Evolutionary conservation across 2,888 invertebrate genomes (phyloP), one percentile per base, ranked within the genome.

Genomic region (Cyclophora albipunctata): DNA sequence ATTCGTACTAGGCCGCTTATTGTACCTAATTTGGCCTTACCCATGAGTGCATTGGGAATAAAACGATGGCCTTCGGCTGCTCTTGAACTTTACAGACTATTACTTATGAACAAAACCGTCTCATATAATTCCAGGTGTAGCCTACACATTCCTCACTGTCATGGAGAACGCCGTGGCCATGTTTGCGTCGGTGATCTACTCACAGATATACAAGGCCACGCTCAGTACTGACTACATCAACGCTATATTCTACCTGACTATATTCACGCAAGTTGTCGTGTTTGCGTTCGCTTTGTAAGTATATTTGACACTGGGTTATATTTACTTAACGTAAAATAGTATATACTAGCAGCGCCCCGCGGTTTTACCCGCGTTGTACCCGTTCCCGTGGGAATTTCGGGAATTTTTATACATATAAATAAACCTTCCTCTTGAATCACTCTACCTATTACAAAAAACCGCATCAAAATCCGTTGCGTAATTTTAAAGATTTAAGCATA

Each of bases 141-240:
- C 93, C 0, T 95, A 94, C 69, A 93, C 95, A 0, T 86, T 95
- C 55, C 81, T 96, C 4, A 92, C 95, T 0, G 94, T 95, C 0
- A 95, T 94, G 73, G 95, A 95, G 69, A 95, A 94, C 69, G 94
- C 94, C 0, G 92, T 94, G 42, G 94, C 93, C 0, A 87, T 95
- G 65, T 86, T 95, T 51, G 94, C 94, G 3, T 92, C 94, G 0
- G 87, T 93, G 2, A 80, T 94, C 42, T 95, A 95, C 71, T 90
- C 92, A 7, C 93, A 94, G 72, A 81, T 94, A 1, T 95, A 95
- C 77, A 92, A 92, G 55, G 91, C 91, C 0, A 93, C 94, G 0
- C 84, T 94, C 20, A 70, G 90, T 46, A 88, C 90, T 0, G 62
- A 77, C 3, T 75, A 74, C 35, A 90, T 92, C 4, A 90, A 90